Evolutionary conservation across 30 jellyfish, hydroid and myxozoan genomes (phyloP).

Genomic region (Mastigias papua): DNA sequence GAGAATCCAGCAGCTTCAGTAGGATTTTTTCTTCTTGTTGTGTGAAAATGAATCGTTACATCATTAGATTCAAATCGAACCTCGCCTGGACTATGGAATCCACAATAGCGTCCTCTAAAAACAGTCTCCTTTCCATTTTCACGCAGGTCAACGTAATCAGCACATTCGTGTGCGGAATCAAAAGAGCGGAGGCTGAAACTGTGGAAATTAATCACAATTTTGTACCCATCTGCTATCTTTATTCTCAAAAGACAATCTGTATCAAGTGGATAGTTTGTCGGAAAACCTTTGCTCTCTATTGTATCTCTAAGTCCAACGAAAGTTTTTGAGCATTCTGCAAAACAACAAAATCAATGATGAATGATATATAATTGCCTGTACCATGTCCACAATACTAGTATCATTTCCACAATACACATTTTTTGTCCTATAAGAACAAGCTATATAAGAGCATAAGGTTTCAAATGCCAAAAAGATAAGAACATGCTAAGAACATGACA

Average conservation of each 20-base stretch:
- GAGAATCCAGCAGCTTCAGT: slow-evolving; percentile 68
- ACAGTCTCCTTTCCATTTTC: slow-evolving; percentile 68
- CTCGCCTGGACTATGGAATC: slow-evolving; percentile 82
- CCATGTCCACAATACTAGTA: no score
- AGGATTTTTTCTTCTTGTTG: slow-evolving; percentile 18
- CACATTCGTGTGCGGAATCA: slow-evolving; percentile 65
- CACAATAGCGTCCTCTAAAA: slow-evolving; percentile 88
- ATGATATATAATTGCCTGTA: no score
- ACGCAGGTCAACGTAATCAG: slow-evolving; percentile 81
- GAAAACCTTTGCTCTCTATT: slow-evolving; percentile 82
- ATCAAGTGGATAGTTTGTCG: slow-evolving; percentile 59
- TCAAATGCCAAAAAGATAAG: no score
- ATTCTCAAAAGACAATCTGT: slow-evolving; percentile 90
- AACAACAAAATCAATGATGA: neutral
- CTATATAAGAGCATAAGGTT: no score
- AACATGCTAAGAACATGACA: no score
- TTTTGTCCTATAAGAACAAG: neutral
- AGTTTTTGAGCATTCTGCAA: slow-evolving; percentile 85
- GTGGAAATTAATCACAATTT: slow-evolving; percentile 59
- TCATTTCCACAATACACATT: no score
- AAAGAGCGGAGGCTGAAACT: slow-evolving; percentile 65
- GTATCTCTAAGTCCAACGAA: slow-evolving; percentile 68
- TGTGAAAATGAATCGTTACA: slow-evolving; percentile 78
- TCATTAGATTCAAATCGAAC: slow-evolving; percentile 52
- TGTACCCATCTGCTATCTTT: slow-evolving; percentile 71